phyloP scores from a whole-genome alignment of 2,888 invertebrate genomes.

The Penaeus monodon region DNA sequence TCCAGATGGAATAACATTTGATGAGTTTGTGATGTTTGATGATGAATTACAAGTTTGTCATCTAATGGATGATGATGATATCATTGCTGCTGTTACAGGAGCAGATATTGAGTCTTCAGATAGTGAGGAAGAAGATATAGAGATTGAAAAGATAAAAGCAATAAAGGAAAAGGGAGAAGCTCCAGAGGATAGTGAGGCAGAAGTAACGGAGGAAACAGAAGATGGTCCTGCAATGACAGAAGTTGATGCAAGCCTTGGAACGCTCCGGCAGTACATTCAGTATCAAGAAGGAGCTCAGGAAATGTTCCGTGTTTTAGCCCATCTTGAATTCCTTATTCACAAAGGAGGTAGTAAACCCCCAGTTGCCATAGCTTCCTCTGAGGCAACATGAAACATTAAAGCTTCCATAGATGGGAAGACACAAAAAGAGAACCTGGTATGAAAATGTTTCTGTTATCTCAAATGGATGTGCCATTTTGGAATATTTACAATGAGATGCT shows the following conservation, averaged over 20 bases:
- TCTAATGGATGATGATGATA: slow-evolving; percentile 64
- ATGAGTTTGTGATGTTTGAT: slow-evolving; percentile 63
- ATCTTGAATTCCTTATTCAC: slow-evolving; percentile 56
- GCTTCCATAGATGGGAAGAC: too few species aligned
- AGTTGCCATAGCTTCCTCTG: slow-evolving; percentile 28
- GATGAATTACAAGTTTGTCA: slow-evolving; percentile 63
- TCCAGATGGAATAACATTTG: slow-evolving; percentile 55
- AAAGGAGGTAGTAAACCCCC: slow-evolving; percentile 34
- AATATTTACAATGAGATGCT: too few species aligned
- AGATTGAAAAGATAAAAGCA: slow-evolving; percentile 31
- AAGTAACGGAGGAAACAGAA: slow-evolving; percentile 19
- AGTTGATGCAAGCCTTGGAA: slow-evolving; percentile 50
- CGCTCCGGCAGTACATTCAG: slow-evolving; percentile 46
- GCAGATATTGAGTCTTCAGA: slow-evolving; percentile 61
- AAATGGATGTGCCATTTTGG: too few species aligned
- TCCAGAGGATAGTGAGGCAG: slow-evolving; percentile 14
- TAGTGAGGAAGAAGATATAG: slow-evolving; percentile 52
- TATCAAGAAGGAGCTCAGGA: slow-evolving; percentile 58
- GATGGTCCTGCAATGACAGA: slow-evolving; percentile 52
- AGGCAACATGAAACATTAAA: slow-evolving; percentile 11
- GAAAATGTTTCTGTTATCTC: too few species aligned
- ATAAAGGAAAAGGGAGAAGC: slow-evolving; percentile 37
- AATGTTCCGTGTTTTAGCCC: slow-evolving; percentile 56
- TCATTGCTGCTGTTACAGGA: slow-evolving; percentile 60
- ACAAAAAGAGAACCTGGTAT: too few species aligned